phyloP scores from a whole-genome alignment of 2,888 invertebrate species.

The Monopis laevigella region DNA sequence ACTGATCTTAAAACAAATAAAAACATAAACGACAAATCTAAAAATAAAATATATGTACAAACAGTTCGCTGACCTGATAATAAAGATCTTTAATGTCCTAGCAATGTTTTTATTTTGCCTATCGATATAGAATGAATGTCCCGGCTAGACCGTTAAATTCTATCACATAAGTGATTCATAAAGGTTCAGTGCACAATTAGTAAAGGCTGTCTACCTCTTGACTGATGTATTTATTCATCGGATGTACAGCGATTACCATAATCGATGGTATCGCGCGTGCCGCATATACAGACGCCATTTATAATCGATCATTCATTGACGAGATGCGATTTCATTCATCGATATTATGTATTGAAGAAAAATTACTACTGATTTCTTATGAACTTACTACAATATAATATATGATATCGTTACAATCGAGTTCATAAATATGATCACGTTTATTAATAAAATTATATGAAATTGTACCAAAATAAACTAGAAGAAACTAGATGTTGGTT shows the following conservation, averaged over 20 bases:
- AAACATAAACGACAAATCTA: too few species aligned
- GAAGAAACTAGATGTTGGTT: too few species aligned
- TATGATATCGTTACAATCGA: too few species aligned
- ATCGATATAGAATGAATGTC: constrained; percentile 32
- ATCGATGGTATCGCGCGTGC: constrained; percentile 58
- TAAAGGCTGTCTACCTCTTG: constrained; percentile 65
- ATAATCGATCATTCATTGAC: constrained; percentile 2
- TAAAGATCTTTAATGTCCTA: constrained; percentile 13
- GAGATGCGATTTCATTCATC: constrained; percentile 9
- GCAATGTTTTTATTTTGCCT: constrained; percentile 19
- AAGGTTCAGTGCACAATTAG: constrained; percentile 64
- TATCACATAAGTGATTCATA: constrained; percentile 52
- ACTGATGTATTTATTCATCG: constrained; percentile 62
- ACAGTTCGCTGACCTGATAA: too few species aligned
- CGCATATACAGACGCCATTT: constrained; percentile 48
- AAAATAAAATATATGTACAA: too few species aligned
- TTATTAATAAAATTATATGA: too few species aligned
- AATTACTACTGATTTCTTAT: too few species aligned
- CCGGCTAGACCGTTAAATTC: constrained; percentile 20
- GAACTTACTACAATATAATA: too few species aligned
- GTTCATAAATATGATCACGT: too few species aligned
- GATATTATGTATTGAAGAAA: too few species aligned
- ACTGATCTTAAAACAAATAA: too few species aligned
- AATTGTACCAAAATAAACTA: too few species aligned
- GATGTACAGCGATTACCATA: constrained; percentile 64